Evolutionary conservation across 2,888 invertebrate genomes (phyloP), one percentile per base, ranked within the genome.

Genomic region (Ceratothoa steindachneri): DNA sequence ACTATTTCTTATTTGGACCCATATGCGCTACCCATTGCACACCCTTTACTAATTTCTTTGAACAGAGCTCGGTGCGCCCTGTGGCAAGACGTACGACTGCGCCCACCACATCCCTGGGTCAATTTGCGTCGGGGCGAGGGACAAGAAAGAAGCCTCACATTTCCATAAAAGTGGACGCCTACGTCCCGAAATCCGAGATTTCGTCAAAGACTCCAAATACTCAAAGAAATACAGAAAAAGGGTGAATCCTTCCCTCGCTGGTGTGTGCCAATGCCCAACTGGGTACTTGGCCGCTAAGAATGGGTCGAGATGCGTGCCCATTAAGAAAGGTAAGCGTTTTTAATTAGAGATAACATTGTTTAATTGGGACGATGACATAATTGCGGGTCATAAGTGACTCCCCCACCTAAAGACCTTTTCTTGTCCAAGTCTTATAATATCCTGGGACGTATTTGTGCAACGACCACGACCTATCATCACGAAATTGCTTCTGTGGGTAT

Each of bases 51-150:
- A n/a, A n/a, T n/a, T n/a, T n/a, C n/a, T n/a, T n/a, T n/a, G n/a
- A n/a, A n/a, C 73, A 78, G 78, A 68, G 15, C 55, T 78, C 3
- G 78, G 78, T 0, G 69, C 78, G 1, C 64, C 73, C 9, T 78
- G 78, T 69, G 72, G 73, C 22, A 75, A 71, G 30, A 72, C 53
- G 30, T 66, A 70, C 31, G 71, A 78, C 52, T 78, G 78, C 69
- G 66, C 69, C 30, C 55, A 12, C 9, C 30, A 71, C 31, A 67
- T 78, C 12, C 69, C 71, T 0, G 78, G 78, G 3, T 30, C 78
- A 1, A 55, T 76, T 12, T 78, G 78, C 60, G 72, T 73, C 12
- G 41, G 29, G 15, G 31, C 15, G n/a, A 19, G n/a, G 9, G 60
- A 27, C 9, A 27, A 60, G 19, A 22, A n/a, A 22, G 29, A 67